These are phyloP conservation scores for Maconellicoccus hirsutus DNA, from an alignment of 1,140 invertebrate species.

Conservation along the genomic window DNA sequence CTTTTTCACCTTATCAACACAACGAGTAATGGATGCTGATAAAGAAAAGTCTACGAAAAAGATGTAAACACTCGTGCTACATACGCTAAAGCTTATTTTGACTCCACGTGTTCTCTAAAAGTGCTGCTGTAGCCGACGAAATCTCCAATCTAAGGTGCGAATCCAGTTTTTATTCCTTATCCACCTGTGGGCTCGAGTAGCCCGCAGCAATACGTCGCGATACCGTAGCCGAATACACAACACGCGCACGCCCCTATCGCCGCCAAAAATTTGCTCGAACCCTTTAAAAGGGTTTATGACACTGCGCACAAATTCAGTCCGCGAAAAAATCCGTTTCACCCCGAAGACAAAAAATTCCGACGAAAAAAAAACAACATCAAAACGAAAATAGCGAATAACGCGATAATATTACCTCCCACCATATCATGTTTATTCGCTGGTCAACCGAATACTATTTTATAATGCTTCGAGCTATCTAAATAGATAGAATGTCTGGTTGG, in stretches of 20 bases:
- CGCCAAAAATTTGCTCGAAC: not conserved
- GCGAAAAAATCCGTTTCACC: not conserved
- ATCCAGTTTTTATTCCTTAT: not conserved
- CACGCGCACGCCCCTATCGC: not conserved
- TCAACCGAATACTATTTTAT: conserved; percentile 20
- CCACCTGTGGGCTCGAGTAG: not conserved
- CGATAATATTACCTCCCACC: not conserved
- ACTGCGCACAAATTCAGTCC: too few relatives aligned
- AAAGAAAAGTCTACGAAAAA: too few relatives aligned
- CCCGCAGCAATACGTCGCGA: not conserved
- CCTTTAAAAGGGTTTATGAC: too few relatives aligned
- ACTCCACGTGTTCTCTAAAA: not conserved
- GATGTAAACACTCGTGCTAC: not conserved
- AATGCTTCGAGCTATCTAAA: conserved; percentile 18
- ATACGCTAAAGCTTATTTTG: not conserved
- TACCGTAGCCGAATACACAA: not conserved
- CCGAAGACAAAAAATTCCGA: not conserved
- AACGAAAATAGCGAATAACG: not conserved
- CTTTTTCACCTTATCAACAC: not conserved
- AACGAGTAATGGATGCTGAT: too few relatives aligned
- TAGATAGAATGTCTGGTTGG: conserved; percentile 11
- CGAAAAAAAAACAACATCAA: not conserved
- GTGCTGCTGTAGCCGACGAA: not conserved
- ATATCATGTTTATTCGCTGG: conserved; percentile 18
- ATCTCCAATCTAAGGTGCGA: not conserved